A percentile compares a stretch with the other conserved stretches of the same genome.
Conservation (phyloP, 2,888 invertebrate species). For the Agrochola lychnidis region DNA sequence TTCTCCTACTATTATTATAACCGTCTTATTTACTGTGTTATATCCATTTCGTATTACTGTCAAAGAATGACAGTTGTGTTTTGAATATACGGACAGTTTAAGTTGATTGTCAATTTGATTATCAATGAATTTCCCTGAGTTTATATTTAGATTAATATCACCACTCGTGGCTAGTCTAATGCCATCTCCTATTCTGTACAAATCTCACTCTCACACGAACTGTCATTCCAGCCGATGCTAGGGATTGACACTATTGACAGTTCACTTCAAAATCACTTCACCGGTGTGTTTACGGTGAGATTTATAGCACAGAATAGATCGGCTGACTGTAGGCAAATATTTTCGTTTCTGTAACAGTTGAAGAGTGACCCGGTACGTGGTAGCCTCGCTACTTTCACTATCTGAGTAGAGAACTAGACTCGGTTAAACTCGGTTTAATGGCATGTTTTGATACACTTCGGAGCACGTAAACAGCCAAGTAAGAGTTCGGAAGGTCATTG, state of each 20-base stretch:
- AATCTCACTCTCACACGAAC: too few relatives aligned
- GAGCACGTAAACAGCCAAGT: conserved; percentile 32
- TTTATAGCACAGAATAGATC: neutral
- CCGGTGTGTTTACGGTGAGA: neutral
- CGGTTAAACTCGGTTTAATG: conserved; percentile 30
- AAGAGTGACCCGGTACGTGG: conserved; percentile 42
- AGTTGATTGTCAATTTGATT: neutral
- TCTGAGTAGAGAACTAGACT: conserved; percentile 29
- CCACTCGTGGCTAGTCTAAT: neutral
- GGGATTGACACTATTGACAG: too few relatives aligned
- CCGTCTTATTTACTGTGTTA: neutral
- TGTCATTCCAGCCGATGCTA: too few relatives aligned
- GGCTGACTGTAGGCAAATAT: conserved; percentile 5
- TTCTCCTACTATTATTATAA: neutral
- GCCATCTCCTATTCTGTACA: neutral
- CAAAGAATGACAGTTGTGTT: neutral
- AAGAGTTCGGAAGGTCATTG: conserved; percentile 46
- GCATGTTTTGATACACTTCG: conserved; percentile 51
- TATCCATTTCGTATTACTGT: neutral
- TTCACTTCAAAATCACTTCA: too few relatives aligned
- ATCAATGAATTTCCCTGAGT: neutral
- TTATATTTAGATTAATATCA: neutral
- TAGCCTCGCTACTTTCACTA: conserved; percentile 44
- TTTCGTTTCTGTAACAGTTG: conserved; percentile 18
- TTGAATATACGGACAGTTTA: neutral